Evolutionary conservation across 23 tunicate species (phyloP), one percentile per base, ranked within the genome.

Genomic region (Ciona savignyi): DNA sequence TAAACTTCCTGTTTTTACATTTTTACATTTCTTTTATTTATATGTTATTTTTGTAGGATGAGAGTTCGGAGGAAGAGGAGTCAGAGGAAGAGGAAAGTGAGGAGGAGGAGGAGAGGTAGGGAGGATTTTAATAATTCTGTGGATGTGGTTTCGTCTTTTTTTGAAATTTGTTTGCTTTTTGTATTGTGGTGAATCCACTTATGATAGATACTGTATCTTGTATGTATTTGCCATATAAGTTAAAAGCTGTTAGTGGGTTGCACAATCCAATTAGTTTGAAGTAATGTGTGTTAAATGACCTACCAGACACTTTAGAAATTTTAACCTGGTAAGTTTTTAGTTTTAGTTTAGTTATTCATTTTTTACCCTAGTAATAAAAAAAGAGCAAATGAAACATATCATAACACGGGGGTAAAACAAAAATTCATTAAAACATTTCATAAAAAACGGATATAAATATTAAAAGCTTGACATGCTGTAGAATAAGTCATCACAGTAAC

Each of bases 41-140:
- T n/a, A n/a, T n/a, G n/a, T n/a, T n/a, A n/a, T n/a, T n/a, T 73
- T 73, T 49, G 3, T 35, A 76, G 74, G 92, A 79, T 33, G 92
- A 85, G n/a, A 73, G 80, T 29, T 65, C 60, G 4, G 81, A 80
- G 31, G 81, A 86, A 25, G 77, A 75, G 60, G 81, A 75, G 21
- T 75, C 68, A 62, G 73, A 77, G 23, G 88, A 77, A 6, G 88
- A 89, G 4, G 84, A 72, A 61, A 79, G 65, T 21, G 82, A 76
- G 35, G 86, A 89, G 4, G 84, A 72, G 30, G 84, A 65, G 15
- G 82, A 76, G 35, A 81, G 75, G 48, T 78, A 56, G 74, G 35
- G 77, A n/a, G 9, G 73, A 69, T 1, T 34, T 42, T 42, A 6
- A 42, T 42, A 9, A 42, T 42, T 42, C 11, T 42, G 56, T 42